These are phyloP conservation scores for Vespertilio murinus DNA, from an alignment of 2,797 vertebrate genomes.

Conservation along the genomic window DNA sequence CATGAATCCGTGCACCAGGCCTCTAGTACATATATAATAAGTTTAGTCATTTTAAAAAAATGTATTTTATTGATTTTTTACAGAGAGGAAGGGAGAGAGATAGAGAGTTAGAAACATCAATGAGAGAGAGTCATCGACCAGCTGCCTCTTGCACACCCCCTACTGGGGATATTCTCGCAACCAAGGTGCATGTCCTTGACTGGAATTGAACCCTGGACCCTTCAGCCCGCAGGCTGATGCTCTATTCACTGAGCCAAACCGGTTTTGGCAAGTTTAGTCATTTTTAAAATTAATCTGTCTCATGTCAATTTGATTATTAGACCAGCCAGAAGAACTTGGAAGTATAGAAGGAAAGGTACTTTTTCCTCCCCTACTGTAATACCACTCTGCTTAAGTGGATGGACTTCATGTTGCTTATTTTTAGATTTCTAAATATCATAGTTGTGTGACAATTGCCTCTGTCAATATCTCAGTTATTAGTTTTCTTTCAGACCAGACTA, in stretches of 20 bases:
- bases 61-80: no score
- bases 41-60: not conserved
- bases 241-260: no score
- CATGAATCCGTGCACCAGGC: no score
- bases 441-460: conserved; percentile 6
- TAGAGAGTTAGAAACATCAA: no score
- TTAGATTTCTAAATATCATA: conserved; percentile 25
- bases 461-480: not conserved
- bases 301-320: not conserved
- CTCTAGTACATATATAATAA: not conserved
- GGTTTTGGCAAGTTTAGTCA: no score
- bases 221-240: no score
- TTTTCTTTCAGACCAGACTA: conserved; percentile 4
- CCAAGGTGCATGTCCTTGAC: no score
- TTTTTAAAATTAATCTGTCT: not conserved
- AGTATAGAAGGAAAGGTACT: not conserved
- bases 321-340: not conserved
- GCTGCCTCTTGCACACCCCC: no score
- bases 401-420: not conserved
- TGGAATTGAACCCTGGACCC: no score
- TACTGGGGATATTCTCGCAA: no score
- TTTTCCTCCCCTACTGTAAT: not conserved
- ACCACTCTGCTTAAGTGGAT: not conserved
- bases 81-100: no score
- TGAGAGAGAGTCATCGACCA: no score